Conservation (phyloP, 1,140 invertebrate species). For the Teleopsis dalmanni region DNA sequence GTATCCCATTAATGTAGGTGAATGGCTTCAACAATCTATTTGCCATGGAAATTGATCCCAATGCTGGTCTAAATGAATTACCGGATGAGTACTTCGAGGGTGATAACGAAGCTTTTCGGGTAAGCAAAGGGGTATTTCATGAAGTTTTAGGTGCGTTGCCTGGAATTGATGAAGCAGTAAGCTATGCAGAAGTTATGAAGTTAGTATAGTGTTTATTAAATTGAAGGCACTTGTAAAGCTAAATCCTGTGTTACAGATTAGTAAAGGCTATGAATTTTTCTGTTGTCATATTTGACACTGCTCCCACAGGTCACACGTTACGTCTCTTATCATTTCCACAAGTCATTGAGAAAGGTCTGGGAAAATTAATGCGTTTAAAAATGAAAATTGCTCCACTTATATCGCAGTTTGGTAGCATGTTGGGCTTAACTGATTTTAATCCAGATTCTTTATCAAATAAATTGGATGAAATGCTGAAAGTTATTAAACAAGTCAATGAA, state of each 20-base stretch:
- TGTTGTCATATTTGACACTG: constrained; percentile 99
- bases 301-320: constrained; percentile 98
- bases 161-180: constrained; percentile 94
- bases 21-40: constrained; percentile 67
- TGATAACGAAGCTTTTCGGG: constrained; percentile 64
- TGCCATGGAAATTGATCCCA: constrained; percentile 99
- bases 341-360: constrained; percentile 91
- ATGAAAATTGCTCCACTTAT: constrained; percentile 66
- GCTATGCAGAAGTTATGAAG: constrained; percentile 99
- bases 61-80: constrained; percentile 83
- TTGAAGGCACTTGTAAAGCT: background rate
- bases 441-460: constrained; percentile 86
- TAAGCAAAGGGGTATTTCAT: constrained; percentile 86
- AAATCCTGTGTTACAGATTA: constrained; percentile 54
- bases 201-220: constrained; percentile 42
- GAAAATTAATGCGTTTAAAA: constrained; percentile 87
- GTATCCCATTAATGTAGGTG: constrained; percentile 20
- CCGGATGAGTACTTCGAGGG: constrained; percentile 93
- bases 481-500: constrained; percentile 93
- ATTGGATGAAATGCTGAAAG: constrained; percentile 89
- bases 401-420: constrained; percentile 70
- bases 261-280: constrained; percentile 98
- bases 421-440: constrained; percentile 85
- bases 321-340: constrained; percentile 92
- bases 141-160: constrained; percentile 95